Evolutionary conservation across 2,113 vertebrate species (phyloP).

Genomic region (Heterochromis multidens): DNA sequence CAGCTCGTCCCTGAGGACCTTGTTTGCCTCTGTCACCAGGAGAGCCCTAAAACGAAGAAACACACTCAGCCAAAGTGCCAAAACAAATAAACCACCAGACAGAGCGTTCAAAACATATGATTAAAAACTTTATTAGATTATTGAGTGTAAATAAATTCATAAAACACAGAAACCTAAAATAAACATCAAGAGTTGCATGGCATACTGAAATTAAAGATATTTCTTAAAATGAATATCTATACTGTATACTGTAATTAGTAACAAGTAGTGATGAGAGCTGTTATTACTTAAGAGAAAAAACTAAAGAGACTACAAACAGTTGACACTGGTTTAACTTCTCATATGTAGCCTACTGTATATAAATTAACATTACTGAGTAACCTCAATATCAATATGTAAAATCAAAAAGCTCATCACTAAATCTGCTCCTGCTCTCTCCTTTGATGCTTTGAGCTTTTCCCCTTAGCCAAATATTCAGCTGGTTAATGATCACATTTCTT

Average conservation of each 20-base stretch:
- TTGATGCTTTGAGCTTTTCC: too few species aligned
- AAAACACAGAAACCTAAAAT: not conserved
- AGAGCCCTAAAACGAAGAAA: conserved; percentile 59
- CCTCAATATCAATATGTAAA: too few species aligned
- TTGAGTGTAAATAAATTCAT: not conserved
- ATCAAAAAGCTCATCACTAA: too few species aligned
- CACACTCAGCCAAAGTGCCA: not conserved
- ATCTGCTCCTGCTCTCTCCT: too few species aligned
- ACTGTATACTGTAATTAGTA: not conserved
- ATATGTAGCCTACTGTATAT: too few species aligned
- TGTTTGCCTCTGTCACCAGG: conserved; percentile 55
- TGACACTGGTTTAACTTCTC: too few species aligned
- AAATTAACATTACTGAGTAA: too few species aligned
- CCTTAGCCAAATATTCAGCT: too few species aligned
- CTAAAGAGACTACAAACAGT: too few species aligned
- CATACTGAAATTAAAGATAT: too few species aligned
- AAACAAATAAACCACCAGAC: not conserved
- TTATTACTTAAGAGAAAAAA: too few species aligned
- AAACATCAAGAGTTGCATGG: not conserved
- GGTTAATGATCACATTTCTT: too few species aligned
- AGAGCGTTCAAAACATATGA: not conserved
- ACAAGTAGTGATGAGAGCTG: not conserved
- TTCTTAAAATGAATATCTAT: not conserved
- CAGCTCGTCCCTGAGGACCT: conserved; percentile 64
- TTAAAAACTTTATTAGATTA: not conserved